Evolutionary conservation across 2,113 vertebrate species (phyloP), one percentile per base, ranked within the genome.

Genomic region (Balaenoptera acutorostrata): DNA sequence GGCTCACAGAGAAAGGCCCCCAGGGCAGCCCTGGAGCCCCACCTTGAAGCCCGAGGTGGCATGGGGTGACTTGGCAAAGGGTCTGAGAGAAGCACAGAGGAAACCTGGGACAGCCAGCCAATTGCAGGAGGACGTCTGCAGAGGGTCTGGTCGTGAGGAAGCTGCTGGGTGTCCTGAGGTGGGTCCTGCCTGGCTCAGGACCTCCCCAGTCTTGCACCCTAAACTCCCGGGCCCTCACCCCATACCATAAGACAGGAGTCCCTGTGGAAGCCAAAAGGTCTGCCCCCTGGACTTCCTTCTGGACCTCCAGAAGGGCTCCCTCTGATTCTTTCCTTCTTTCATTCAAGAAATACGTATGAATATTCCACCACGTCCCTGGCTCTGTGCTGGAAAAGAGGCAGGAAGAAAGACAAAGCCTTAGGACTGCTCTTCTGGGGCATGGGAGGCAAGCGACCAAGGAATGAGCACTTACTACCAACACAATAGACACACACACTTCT

Each of bases 261-360:
- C 44, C 13, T 52, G 6, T 6, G 57, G 69, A 39, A 33, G 69
- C 33, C 0, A 6, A 33, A 25, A 0, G n/a, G 2, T 12, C n/a
- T 55, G 21, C 29, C 59, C 33, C 33, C 25, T 3, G n/a, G n/a
- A 82, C 36, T 66, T 55, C 71, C 29, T 44, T 6, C 46, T 55
- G 46, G 21, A 36, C 59, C 82, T 74, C 29, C 29, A 1, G 31
- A 3, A 0, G 41, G 46, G 36, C 12, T 75, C 44, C 57, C 6
- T 74, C 57, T 46, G 66, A 17, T 18, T 59, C 39, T 63, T 14
- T 20, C 14, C 61, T 63, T 18, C 41, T 29, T 23, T 68, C 71
- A 21, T 14, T 52, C 44, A 55, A 18, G 29, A 83, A 52, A 61
- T 7, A 2, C 6, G 52, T 27, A 29, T 6, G 46, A 29, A 41